Base-by-base conservation (phyloP, 2,888 invertebrate genomes). In the Ectropis crepuscularia region DNA sequence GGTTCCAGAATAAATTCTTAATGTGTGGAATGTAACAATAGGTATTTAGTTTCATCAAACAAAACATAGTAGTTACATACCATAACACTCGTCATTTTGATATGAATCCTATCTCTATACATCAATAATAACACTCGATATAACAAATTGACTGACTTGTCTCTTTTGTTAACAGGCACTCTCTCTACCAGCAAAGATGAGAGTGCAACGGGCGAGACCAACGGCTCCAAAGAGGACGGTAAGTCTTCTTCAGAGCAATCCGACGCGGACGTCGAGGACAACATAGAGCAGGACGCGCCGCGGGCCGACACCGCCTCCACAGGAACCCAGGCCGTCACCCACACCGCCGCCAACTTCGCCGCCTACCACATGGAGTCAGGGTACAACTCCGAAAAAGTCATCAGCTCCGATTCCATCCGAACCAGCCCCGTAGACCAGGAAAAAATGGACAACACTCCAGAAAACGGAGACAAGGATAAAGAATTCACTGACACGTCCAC, bases 211-310 rank as follows among this genome's bases (percentile, higher is more conserved):
- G 76, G 75, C 0, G 87, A 89, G 5, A 75, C 84, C 5, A 89
- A 88, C 69, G 88, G 88, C 51, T 74, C 84, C 59, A 88, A 87
- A 65, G 89, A 88, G 50, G 93, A 93, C 41, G 90, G 90, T 70
- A 94, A 94, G 80, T 94, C 95, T 0, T 94, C 95, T 12, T 94
- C 94, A n/a, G 95, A 94, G 70, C 95, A 96, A 77, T 96, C 96
- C 0, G 97, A 97, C 79, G 96, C 97, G 0, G 97, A 97, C 78
- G 94, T 97, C 0, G 97, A 97, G 83, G 97, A 97, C 77, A 97
- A 97, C 78, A 85, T 95, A 0, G 72, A 72, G 7, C 57, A 57
- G 36, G 70, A 69, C 12, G 54, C 65, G 0, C 69, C 71, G n/a
- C 57, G 71, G 6, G 68, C 79, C 0, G 86, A 86, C 69, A 80